Evolutionary conservation across 2,797 vertebrate genomes (phyloP), one percentile per base, ranked within the genome.

Genomic region (Sebastolobus alascanus): DNA sequence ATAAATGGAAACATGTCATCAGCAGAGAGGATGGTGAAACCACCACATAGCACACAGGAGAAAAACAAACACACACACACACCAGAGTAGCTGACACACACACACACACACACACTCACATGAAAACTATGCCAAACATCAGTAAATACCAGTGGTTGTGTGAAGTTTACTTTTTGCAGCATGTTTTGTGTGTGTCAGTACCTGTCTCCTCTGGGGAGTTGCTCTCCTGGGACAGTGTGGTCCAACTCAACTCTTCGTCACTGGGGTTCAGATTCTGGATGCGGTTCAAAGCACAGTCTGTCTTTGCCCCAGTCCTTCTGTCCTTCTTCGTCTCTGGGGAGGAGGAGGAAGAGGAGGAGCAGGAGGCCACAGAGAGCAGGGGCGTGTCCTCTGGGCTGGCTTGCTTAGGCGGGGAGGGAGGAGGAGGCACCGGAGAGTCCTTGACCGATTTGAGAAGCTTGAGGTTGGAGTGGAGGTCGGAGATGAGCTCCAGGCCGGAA

Each of bases 231-330:
- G 98, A 99, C 92, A 99, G 87, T 0, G 98, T 99, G 16, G 98
- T 99, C 98, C 98, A 99, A 92, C 98, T 99, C 77, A 98, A 96
- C 89, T 99, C 98, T 90, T 99, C 98, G 3, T 99, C 98, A 0
- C 98, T 99, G 0, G 97, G 97, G 4, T 97, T 98, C 88, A 99
- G 93, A 93, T 97, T 99, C 93, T 99, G 98, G 93, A 99, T 99
- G 70, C 98, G 97, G 76, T 99, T 98, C 60, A 99, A 95, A 0
- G 98, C 98, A 5, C 97, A 99, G 74, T 99, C 98, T 1, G 98
- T 99, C 93, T 99, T 99, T 68, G 98, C 97, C 0, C 98, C 98
- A 0, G 98, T 98, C 93, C 97, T 96, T 56, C 98, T 95, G 87
- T 99, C 98, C 87, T 99, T 99, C 94, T 99, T 99, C 3, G 97